These are phyloP conservation scores for Aeoliscus strigatus DNA, from an alignment of 2,797 vertebrate genomes.

Conservation along the genomic window DNA sequence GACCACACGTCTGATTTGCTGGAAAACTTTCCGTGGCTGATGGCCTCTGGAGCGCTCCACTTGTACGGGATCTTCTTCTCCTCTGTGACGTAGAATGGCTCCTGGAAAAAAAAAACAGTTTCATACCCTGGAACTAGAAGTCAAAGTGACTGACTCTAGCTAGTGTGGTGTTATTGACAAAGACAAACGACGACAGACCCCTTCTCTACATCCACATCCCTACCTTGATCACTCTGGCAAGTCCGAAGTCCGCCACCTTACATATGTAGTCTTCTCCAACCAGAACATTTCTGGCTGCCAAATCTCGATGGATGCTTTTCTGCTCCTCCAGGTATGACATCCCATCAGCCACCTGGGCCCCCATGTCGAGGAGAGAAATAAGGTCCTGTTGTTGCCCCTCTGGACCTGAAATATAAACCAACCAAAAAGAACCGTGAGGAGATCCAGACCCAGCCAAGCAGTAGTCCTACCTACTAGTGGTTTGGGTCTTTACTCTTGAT, in stretches of 20 bases:
- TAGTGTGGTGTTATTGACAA: no score
- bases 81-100: slow-evolving; percentile 72
- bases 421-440: no score
- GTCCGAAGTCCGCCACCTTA: slow-evolving; percentile 86
- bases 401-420: slow-evolving; percentile 57
- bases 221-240: slow-evolving; percentile 83
- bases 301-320: slow-evolving; percentile 81
- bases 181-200: neutral
- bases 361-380: slow-evolving; percentile 69
- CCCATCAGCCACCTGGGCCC: slow-evolving; percentile 79
- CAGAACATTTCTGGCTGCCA: slow-evolving; percentile 82
- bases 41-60: slow-evolving; percentile 81
- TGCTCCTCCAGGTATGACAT: slow-evolving; percentile 81
- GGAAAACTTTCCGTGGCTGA: slow-evolving; percentile 76
- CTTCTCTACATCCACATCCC: neutral
- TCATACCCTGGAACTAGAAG: neutral
- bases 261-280: slow-evolving; percentile 80
- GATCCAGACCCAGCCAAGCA: no score
- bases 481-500: no score
- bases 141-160: no score
- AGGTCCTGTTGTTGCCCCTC: slow-evolving; percentile 54
- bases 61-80: slow-evolving; percentile 78
- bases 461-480: no score
- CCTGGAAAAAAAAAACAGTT: slow-evolving; percentile 47
- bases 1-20: slow-evolving; percentile 79